phyloP scores from a whole-genome alignment of 2,797 vertebrate genomes.

The Crocodylus rhombifer region DNA sequence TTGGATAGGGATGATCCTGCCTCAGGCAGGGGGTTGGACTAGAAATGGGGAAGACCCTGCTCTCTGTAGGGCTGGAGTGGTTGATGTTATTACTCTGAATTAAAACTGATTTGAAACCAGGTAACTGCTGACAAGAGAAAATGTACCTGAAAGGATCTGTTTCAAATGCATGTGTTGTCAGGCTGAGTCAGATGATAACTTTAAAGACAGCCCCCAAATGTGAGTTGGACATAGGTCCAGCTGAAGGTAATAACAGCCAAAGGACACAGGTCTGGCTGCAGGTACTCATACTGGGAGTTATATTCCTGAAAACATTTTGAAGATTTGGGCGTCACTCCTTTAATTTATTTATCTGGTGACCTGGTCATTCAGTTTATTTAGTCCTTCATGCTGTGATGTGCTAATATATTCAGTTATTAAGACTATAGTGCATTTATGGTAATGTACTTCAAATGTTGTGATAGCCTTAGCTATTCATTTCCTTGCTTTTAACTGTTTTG shows the following conservation, averaged over 20 bases:
- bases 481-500: not conserved
- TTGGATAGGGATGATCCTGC: no score
- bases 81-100: not conserved
- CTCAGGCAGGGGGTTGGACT: no score
- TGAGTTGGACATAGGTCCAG: not conserved
- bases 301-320: fast-evolving
- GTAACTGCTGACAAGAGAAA: not conserved
- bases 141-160: not conserved
- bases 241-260: not conserved
- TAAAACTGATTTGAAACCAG: not conserved
- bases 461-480: not conserved
- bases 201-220: not conserved
- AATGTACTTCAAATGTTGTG: not conserved
- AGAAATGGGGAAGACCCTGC: not conserved
- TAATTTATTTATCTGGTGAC: not conserved
- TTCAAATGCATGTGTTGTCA: not conserved
- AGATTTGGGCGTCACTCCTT: not conserved
- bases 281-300: not conserved
- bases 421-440: not conserved
- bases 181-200: not conserved
- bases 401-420: not conserved
- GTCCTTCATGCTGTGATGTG: no score
- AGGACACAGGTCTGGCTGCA: not conserved
- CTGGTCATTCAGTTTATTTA: no score
- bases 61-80: no score